Base-by-base conservation (phyloP, 2,888 invertebrate species). In the Drosophila quinaria region DNA sequence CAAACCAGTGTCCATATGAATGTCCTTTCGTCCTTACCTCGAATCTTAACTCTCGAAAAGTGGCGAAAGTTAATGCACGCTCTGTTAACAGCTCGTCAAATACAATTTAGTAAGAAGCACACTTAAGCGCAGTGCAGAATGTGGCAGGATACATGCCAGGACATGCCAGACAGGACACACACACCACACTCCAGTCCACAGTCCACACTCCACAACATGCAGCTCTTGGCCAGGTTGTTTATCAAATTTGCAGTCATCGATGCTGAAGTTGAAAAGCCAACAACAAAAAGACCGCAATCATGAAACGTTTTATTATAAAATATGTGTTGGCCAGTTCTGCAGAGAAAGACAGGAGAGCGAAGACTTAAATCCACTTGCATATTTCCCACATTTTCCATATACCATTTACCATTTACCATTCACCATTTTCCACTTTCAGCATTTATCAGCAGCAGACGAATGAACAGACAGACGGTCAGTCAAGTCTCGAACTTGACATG, bases 231-330 rank as follows among this genome's bases (percentile, higher is more conserved):
- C 44, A 69, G 74, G 64, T 66, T 75, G 71, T 67, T 70, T 72
- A 72, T 70, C 84, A 82, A 74, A 79, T 84, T 81, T 74, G 56
- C 79, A 76, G 77, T 63, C 65, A 80, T 74, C 64, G 78, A 86
- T 67, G 78, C 64, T 74, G 70, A 73, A 78, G 61, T 62, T 49
- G 72, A 68, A 50, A 66, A 62, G 65, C 63, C 74, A 82, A 63
- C 61, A 78, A 52, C 64, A 64, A 75, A 75, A 70, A 60, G 63
- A 82, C 84, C 76, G 80, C 82, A 88, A 88, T 88, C 89, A 88
- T 74, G 76, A 74, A 79, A 56, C 87, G 79, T 81, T 85, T 86
- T 88, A 86, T 82, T 72, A 78, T 86, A 82, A 88, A 72, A 75
- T 70, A 62, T 74, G 78, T 74, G 78, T 42, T 50, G 63, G 60